A percentile compares a stretch with the other conserved stretches of the same genome.
Conservation (phyloP, 2,113 vertebrate genomes). For the Gambusia affinis region DNA sequence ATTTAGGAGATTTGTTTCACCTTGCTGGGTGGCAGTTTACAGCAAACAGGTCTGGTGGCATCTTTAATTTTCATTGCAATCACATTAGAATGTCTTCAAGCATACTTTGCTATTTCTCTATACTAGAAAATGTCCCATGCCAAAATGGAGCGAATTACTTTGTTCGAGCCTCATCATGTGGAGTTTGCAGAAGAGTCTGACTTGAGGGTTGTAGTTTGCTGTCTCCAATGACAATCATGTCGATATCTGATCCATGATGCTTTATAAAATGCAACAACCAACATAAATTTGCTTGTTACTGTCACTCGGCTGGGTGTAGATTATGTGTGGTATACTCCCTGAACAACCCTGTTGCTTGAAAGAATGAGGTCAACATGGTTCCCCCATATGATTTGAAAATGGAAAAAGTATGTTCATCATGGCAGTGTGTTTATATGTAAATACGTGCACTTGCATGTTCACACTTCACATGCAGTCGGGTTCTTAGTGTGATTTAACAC, state of each 20-base stretch:
- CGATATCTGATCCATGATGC: background rate
- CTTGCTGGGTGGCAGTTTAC: no score
- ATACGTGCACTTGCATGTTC: slow-evolving; percentile 16
- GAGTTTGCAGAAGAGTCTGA: background rate
- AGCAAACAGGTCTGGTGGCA: background rate
- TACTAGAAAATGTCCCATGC: background rate
- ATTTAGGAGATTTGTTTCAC: no score
- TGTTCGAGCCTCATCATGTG: slow-evolving; percentile 3
- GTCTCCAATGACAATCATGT: background rate
- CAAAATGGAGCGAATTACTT: slow-evolving; percentile 15
- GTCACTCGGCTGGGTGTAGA: background rate
- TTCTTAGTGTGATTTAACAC: slow-evolving; percentile 45
- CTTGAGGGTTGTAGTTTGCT: background rate
- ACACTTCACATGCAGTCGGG: slow-evolving; percentile 48
- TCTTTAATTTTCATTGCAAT: background rate
- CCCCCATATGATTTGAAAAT: slow-evolving; percentile 45
- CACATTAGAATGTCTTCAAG: background rate
- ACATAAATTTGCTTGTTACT: background rate
- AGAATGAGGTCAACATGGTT: slow-evolving; percentile 71
- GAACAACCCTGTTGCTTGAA: slow-evolving; percentile 38
- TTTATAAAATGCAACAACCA: background rate
- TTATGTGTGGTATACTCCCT: background rate
- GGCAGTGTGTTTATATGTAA: slow-evolving; percentile 30
- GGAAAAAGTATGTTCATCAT: slow-evolving; percentile 21
- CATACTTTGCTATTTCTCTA: background rate